Evolutionary conservation across 2,888 invertebrate genomes (phyloP).

Genomic region (Metalampra italica): DNA sequence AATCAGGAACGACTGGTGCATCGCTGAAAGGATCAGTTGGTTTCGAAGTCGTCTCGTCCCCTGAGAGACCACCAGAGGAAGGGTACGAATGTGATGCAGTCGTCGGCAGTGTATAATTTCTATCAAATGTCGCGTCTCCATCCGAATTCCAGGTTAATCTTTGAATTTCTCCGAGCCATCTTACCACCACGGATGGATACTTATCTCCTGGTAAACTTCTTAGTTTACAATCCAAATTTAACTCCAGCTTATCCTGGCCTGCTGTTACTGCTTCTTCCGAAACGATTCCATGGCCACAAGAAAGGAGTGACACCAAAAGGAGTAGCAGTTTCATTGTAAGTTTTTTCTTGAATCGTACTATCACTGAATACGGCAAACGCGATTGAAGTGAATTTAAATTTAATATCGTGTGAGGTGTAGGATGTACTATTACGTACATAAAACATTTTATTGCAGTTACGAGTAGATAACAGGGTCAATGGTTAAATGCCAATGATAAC

Average conservation of each 20-base stretch:
- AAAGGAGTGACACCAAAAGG: constrained; percentile 26
- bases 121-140: constrained; percentile 20
- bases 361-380: constrained; percentile 15
- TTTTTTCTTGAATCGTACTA: constrained; percentile 20
- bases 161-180: constrained; percentile 31
- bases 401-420: no score
- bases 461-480: no score
- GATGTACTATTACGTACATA: no score
- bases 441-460: no score
- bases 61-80: constrained; percentile 31
- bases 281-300: constrained; percentile 35
- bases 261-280: constrained; percentile 20
- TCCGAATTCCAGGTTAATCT: constrained; percentile 29
- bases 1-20: constrained; percentile 28
- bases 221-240: constrained; percentile 32
- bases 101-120: constrained; percentile 21
- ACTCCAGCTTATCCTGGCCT: constrained; percentile 21
- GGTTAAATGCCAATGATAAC: no score
- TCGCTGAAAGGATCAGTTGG: constrained; percentile 26
- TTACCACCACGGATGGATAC: constrained; percentile 43
- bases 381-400: constrained; percentile 19
- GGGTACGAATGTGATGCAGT: constrained; percentile 27
- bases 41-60: constrained; percentile 15
- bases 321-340: constrained; percentile 33
- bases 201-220: constrained; percentile 33